Evolutionary conservation across 2,113 vertebrate species (phyloP), one percentile per base, ranked within the genome.

Genomic region (Hippocampus mohnikei): DNA sequence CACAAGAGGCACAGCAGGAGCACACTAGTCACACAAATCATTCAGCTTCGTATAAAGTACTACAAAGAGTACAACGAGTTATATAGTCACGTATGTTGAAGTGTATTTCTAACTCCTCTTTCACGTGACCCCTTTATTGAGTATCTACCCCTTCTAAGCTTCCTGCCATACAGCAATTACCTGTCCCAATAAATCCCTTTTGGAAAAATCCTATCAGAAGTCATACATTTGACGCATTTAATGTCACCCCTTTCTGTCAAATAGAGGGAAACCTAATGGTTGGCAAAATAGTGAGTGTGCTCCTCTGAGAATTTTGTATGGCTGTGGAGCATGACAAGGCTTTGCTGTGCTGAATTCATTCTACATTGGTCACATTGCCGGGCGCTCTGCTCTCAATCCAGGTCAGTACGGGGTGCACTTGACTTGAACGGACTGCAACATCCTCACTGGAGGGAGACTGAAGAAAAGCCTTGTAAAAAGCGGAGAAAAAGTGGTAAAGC

Each of bases 321-420:
- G 69, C 77, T 64, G 9, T 0, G n/a, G 75, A 81, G 75, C 80
- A 79, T 78, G 66, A 75, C 74, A 23, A 67, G 52, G 73, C 82
- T 27, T 12, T 74, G 82, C 81, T 75, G 66, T 52, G 61, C 70
- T 76, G 71, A 70, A 78, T 80, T 80, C 73, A 78, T 61, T 77
- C 78, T 77, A 74, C 72, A 77, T 67, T 79, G 74, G 82, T 81
- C 83, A 77, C 71, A 66, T 81, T 69, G 71, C 80, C 71, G 58
- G 82, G 81, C 69, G 59, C 76, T 78, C 67, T n/a, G 62, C 75
- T 74, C 80, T 80, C 84, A 78, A 70, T 86, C 84, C 83, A 83
- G 85, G 85, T 85, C 89, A 83, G 60, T 18, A 71, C 77, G 76
- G 71, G 81, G 74, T 25, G 10, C 59, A 20, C 60, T 50, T 23